Conservation (phyloP, 2,797 vertebrate species). For the Amblyopsis hoosieri region DNA sequence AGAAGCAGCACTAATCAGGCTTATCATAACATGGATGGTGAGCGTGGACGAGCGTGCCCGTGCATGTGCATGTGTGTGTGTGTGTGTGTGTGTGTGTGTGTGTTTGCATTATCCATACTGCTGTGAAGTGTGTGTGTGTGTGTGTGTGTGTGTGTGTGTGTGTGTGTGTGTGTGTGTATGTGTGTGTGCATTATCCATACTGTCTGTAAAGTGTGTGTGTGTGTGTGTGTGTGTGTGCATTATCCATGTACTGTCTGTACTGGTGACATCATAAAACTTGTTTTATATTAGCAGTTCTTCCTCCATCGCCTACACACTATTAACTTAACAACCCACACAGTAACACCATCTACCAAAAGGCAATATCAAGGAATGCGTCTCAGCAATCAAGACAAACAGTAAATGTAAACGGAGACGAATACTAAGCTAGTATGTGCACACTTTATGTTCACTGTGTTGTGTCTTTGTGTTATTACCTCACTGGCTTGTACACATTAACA, state of each 20-base stretch:
- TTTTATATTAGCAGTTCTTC: too few species aligned
- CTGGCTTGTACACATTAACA: slow-evolving; percentile 36
- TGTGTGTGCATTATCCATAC: not conserved
- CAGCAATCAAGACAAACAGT: too few species aligned
- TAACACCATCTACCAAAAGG: too few species aligned
- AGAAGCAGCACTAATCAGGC: slow-evolving; percentile 79
- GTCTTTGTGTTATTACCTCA: not conserved
- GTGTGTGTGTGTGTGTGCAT: not conserved
- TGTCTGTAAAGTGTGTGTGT: not conserved
- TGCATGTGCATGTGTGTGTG: slow-evolving; percentile 9
- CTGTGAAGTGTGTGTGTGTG: not conserved
- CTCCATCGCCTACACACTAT: too few species aligned
- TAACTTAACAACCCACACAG: too few species aligned
- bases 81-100: slow-evolving; percentile 15
- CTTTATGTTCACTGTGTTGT: too few species aligned
- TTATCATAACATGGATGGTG: slow-evolving; percentile 78
- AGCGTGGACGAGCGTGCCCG: slow-evolving; percentile 41
- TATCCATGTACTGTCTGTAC: not conserved
- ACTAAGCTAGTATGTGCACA: too few species aligned
- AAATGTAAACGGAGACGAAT: too few species aligned
- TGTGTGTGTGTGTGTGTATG: slow-evolving; percentile 12
- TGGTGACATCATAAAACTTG: too few species aligned
- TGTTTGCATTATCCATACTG: not conserved
- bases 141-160: not conserved
- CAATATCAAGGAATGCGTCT: too few species aligned